Base-by-base conservation (phyloP, 2,888 invertebrate genomes). In the Monochamus alternatus region DNA sequence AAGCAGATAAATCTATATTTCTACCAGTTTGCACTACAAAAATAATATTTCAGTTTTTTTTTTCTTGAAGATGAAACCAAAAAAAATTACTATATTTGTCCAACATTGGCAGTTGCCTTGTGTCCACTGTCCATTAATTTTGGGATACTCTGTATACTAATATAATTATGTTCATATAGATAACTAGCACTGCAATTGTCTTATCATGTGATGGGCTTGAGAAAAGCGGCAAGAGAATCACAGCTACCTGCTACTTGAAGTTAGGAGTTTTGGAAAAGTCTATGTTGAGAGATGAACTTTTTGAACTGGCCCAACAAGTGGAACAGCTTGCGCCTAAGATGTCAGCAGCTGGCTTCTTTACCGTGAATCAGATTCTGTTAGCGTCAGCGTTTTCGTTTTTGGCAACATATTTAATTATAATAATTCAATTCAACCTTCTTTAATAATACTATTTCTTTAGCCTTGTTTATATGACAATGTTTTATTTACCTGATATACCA, bases 181-280 rank as follows among this genome's bases (percentile, higher is more conserved):
- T 38, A 38, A 4, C 38, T 38, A 38, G 38, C 38, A 38, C 31
- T 43, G 12, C 60, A 8, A 59, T 70, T 3, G 47, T 70, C 22
- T 62, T 70, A 62, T 47, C 62, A n/a, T 60, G 70, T 30, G 70
- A 70, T 38, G 44, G 60, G 5, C 12, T 70, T 59, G 47, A 70
- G 14, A 70, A 47, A n/a, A 70, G 70, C 44, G 70, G 70, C 9
- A 14, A 60, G 12, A 47, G 30, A 31, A 0, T 70, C 30, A 70
- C 70, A 14, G 47, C 47, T 3, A 70, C 70, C 32, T 70, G 70
- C 52, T 70, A 59, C 38, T 51, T 51, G 10, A 31, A 62, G 8
- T 22, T 70, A 9, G 9, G 51, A 12, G 43, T 22, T 32, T 8
- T 62, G 30, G 59, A 59, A 32, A 31, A 70, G 10, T 70, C 70